phyloP scores from a whole-genome alignment of 2,888 invertebrate species.

The Epirrhoe tristata region DNA sequence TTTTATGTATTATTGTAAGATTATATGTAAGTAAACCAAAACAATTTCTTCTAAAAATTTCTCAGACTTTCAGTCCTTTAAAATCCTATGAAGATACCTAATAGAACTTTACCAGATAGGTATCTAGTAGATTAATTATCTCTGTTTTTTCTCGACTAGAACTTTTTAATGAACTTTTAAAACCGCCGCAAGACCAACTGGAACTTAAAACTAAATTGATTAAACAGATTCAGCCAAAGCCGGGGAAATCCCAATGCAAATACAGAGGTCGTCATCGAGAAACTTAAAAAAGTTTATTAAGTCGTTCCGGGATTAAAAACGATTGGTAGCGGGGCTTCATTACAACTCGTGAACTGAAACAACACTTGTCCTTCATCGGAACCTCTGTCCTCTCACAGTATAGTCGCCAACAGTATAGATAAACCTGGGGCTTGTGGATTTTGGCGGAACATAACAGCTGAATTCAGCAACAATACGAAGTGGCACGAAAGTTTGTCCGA shows the following conservation, averaged over 20 bases:
- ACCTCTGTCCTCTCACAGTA: slow-evolving; percentile 11
- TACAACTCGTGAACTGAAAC: slow-evolving; percentile 53
- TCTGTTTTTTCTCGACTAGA: background rate
- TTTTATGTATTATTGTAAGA: no score
- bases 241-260: slow-evolving; percentile 26
- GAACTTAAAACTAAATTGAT: slow-evolving; percentile 25
- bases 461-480: background rate
- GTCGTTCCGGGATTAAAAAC: slow-evolving; percentile 58
- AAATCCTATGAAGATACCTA: background rate
- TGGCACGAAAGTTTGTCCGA: background rate
- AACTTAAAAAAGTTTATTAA: slow-evolving; percentile 32
- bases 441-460: background rate
- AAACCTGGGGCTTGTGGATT: background rate
- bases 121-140: background rate
- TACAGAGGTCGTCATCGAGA: slow-evolving; percentile 20
- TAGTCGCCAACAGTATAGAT: background rate
- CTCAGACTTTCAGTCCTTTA: background rate
- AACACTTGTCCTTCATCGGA: slow-evolving; percentile 26
- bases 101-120: background rate
- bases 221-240: slow-evolving; percentile 11
- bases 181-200: background rate
- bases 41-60: no score
- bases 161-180: slow-evolving; percentile 8
- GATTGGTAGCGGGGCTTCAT: slow-evolving; percentile 60
- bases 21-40: no score